These are phyloP conservation scores for Xylocopa sonorina DNA, from an alignment of 1,140 invertebrate genomes.

Conservation along the genomic window DNA sequence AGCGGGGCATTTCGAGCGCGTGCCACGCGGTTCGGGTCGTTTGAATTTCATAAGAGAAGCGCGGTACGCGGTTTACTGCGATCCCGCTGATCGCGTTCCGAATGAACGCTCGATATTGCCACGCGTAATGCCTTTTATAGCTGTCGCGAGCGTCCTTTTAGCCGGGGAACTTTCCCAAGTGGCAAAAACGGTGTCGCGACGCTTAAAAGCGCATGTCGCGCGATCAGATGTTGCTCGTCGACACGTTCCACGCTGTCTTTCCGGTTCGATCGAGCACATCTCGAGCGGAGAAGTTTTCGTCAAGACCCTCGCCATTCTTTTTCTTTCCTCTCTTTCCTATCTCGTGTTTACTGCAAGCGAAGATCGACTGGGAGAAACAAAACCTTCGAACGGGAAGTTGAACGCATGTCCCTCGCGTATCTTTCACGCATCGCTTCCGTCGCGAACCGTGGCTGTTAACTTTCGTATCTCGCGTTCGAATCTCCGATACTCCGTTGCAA, in stretches of 20 bases:
- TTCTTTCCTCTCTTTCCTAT: not conserved
- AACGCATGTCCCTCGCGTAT: not conserved
- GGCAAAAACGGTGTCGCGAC: not conserved
- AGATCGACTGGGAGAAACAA: not conserved
- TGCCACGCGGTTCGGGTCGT: too few relatives aligned
- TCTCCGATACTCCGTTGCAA: not conserved
- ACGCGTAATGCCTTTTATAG: too few relatives aligned
- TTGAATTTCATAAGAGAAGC: too few relatives aligned
- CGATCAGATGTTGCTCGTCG: not conserved
- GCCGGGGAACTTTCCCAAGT: not conserved
- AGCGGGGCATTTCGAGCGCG: too few relatives aligned
- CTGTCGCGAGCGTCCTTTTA: not conserved
- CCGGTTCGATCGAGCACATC: not conserved
- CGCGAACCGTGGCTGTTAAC: too few relatives aligned
- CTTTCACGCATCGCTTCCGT: not conserved
- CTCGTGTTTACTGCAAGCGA: not conserved
- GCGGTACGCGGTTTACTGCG: too few relatives aligned
- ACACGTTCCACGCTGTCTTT: not conserved
- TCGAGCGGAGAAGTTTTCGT: constrained; percentile 13
- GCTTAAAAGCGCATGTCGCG: too few relatives aligned
- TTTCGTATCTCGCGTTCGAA: too few relatives aligned
- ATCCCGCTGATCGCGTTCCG: not conserved
- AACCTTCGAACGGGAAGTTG: not conserved
- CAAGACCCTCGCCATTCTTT: not conserved
- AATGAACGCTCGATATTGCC: not conserved